Evolutionary conservation across 2,888 invertebrate species (phyloP).

Genomic region (Sinotaia quadrata): DNA sequence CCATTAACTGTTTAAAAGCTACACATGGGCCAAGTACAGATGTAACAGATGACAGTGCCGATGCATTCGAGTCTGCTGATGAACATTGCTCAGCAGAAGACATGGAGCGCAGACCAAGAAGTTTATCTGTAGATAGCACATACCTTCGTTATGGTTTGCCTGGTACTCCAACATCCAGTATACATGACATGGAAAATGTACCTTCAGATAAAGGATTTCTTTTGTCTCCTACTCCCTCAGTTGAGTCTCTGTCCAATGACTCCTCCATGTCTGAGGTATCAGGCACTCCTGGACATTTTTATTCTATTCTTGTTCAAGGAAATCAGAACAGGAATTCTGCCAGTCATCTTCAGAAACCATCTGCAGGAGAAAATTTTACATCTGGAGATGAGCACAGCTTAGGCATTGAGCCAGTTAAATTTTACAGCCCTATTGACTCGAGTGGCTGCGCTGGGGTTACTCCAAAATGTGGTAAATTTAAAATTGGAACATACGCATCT

Average conservation of each 20-base stretch:
- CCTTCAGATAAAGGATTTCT: conserved; percentile 24
- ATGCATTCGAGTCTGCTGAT: conserved; percentile 31
- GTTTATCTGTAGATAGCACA: conserved; percentile 40
- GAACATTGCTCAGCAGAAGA: conserved; percentile 39
- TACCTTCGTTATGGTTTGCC: conserved; percentile 39
- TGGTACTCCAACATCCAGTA: conserved; percentile 8
- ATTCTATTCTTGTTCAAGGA: conserved; percentile 24
- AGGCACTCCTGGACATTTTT: conserved; percentile 9
- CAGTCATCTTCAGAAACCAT: not conserved
- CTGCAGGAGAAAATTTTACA: conserved; percentile 5
- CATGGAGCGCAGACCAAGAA: conserved; percentile 39
- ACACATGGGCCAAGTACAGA: not conserved
- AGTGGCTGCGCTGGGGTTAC: conserved; percentile 16
- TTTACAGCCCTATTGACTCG: conserved; percentile 10
- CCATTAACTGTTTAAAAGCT: conserved; percentile 18
- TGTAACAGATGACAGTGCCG: conserved; percentile 18
- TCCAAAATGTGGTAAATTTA: conserved; percentile 58
- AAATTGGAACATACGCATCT: conserved; percentile 62
- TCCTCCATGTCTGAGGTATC: conserved; percentile 25
- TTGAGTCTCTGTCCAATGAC: conserved; percentile 31
- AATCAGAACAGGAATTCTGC: conserved; percentile 15
- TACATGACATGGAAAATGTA: conserved; percentile 2
- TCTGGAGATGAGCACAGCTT: not conserved
- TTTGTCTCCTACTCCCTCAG: conserved; percentile 30
- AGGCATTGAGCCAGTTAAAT: conserved; percentile 9